phyloP scores from a whole-genome alignment of 1,140 invertebrate genomes.

The Drosophila eugracilis region DNA sequence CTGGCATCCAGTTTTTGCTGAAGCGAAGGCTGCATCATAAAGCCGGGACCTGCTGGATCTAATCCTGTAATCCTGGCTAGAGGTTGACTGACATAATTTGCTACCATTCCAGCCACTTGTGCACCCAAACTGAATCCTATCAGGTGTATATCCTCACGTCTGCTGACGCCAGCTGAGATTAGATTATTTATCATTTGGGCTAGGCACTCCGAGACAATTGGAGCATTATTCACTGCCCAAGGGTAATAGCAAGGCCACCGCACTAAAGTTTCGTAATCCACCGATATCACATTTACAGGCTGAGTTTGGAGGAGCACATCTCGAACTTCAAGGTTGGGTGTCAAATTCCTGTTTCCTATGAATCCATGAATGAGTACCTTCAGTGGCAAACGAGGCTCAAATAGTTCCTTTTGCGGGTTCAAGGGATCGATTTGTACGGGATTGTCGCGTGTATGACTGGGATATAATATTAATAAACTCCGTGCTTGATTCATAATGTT shows the following conservation, averaged over 20 bases:
- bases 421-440: conserved; percentile 57
- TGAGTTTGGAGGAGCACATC: conserved; percentile 76
- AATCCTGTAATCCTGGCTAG: conserved; percentile 76
- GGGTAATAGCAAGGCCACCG: conserved; percentile 85
- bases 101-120: conserved; percentile 94
- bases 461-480: neutral
- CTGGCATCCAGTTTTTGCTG: conserved; percentile 69
- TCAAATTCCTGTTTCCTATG: conserved; percentile 54
- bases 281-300: conserved; percentile 84
- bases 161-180: conserved; percentile 85
- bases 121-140: conserved; percentile 95
- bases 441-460: conserved; percentile 39
- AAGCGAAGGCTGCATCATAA: conserved; percentile 39
- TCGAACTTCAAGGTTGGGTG: conserved; percentile 70
- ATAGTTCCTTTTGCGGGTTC: conserved; percentile 63
- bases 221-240: conserved; percentile 85
- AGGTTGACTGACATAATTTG: conserved; percentile 65
- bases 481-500: neutral
- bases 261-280: conserved; percentile 86
- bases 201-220: conserved; percentile 85
- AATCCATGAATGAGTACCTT: conserved; percentile 84
- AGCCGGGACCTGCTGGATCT: conserved; percentile 79
- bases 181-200: conserved; percentile 84
- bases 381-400: conserved; percentile 66
- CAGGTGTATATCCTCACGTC: conserved; percentile 88